Conservation (phyloP, 2,113 vertebrate genomes). For the Shinisaurus crocodilurus region DNA sequence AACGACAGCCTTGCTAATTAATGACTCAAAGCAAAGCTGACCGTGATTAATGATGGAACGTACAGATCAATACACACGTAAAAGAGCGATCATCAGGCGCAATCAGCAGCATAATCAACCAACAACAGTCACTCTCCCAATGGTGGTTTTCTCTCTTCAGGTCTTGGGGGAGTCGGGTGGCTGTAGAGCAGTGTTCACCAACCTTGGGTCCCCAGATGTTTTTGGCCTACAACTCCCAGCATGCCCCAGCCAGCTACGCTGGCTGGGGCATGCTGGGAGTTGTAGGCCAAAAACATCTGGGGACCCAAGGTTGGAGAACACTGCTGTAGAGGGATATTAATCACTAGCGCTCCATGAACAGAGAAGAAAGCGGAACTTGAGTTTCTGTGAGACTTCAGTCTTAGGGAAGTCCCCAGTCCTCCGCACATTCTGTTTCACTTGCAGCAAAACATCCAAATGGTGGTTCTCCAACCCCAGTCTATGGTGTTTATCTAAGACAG, state of each 20-base stretch:
- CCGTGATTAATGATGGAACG: conserved; percentile 65
- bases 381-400: not conserved
- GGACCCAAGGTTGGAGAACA: too few species aligned
- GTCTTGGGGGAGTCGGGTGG: conserved; percentile 21
- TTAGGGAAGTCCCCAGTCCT: not conserved
- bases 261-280: too few species aligned
- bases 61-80: conserved; percentile 56
- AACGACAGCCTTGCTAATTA: conserved; percentile 64
- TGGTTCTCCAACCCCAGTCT: not conserved
- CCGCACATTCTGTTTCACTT: not conserved
- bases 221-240: too few species aligned
- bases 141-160: conserved; percentile 27
- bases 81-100: conserved; percentile 42
- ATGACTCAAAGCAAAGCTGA: conserved; percentile 61
- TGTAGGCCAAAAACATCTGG: too few species aligned
- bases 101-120: conserved; percentile 16
- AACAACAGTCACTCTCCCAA: conserved; percentile 30
- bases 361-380: not conserved
- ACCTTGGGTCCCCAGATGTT: too few species aligned
- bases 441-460: not conserved
- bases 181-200: too few species aligned
- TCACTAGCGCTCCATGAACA: conserved; percentile 59
- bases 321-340: conserved; percentile 35
- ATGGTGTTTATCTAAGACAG: not conserved
- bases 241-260: too few species aligned